Conservation (phyloP, 2,113 vertebrate species). For the Aptenodytes patagonicus region DNA sequence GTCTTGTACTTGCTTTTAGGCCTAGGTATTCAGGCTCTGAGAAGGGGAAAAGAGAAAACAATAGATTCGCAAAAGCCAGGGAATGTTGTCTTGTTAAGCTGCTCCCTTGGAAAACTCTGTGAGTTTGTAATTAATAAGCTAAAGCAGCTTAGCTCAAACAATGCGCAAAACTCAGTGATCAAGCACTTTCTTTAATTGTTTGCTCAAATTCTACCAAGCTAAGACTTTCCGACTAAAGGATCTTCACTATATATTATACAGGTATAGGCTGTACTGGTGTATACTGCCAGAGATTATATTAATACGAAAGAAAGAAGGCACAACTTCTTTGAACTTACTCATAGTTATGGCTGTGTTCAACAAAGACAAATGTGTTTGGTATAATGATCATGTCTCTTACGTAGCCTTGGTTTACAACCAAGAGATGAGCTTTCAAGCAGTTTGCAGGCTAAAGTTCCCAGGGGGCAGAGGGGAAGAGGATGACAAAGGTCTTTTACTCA, state of each 20-base stretch:
- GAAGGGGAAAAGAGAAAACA: background rate
- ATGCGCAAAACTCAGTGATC: background rate
- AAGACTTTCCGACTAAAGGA: background rate
- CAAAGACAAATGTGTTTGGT: background rate
- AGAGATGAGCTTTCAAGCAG: background rate
- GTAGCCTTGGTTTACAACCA: background rate
- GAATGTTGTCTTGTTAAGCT: slow-evolving; percentile 13
- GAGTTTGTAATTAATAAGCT: slow-evolving; percentile 38
- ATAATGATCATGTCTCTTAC: background rate
- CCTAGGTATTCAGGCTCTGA: background rate
- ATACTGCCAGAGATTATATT: background rate
- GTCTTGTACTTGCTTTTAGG: background rate
- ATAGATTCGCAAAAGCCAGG: background rate
- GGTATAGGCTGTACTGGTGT: background rate
- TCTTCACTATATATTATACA: accelerated
- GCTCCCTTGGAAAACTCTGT: background rate
- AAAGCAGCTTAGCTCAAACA: slow-evolving; percentile 30
- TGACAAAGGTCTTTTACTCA: background rate
- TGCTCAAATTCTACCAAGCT: background rate
- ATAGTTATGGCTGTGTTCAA: accelerated
- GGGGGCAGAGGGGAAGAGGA: background rate
- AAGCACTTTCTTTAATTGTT: background rate
- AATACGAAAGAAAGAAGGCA: background rate
- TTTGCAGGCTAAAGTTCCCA: background rate
- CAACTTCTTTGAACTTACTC: background rate